A percentile compares a stretch with the other conserved stretches of the same genome.
Evolutionary conservation across 92 coral and sea anemone genomes (phyloP).

Genomic region (Chrysogorgia sp.): DNA sequence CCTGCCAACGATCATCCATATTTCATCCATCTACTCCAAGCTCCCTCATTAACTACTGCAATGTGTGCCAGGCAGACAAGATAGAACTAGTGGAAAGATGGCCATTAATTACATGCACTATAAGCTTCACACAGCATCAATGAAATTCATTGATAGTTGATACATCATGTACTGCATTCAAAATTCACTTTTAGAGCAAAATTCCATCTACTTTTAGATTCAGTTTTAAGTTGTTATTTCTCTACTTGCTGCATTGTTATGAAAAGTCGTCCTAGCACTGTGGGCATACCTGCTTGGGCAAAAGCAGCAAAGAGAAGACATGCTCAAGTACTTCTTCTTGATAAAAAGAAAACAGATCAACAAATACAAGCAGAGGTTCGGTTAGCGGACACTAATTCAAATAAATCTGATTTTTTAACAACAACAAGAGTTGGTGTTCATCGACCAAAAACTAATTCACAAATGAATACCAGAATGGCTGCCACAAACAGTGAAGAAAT

Average conservation of each 20-base stretch:
- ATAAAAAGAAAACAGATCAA: slow-evolving; percentile 77
- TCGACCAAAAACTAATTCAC: slow-evolving; percentile 12
- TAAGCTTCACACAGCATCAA: no score
- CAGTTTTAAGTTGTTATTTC: slow-evolving; percentile 33
- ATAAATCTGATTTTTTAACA: slow-evolving; percentile 74
- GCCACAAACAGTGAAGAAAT: slow-evolving; percentile 63
- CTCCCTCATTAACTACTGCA: no score
- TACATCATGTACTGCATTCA: no score
- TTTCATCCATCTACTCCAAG: no score
- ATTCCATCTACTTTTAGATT: neutral
- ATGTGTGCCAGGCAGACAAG: no score
- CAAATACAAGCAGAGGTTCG: slow-evolving; percentile 86
- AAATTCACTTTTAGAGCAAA: no score
- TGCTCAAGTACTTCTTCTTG: slow-evolving; percentile 72
- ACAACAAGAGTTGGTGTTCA: slow-evolving; percentile 69
- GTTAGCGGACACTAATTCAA: slow-evolving; percentile 71
- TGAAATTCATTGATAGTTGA: no score
- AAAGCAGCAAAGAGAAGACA: slow-evolving; percentile 85
- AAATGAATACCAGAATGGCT: slow-evolving; percentile 43
- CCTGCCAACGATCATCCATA: no score
- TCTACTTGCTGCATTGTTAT: slow-evolving; percentile 59
- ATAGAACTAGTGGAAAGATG: no score
- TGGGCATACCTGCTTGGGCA: slow-evolving; percentile 98
- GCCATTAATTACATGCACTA: no score
- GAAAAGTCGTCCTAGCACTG: slow-evolving; percentile 90